These are phyloP conservation scores for Pithys albifrons DNA, from an alignment of 2,113 vertebrate genomes.

Conservation along the genomic window DNA sequence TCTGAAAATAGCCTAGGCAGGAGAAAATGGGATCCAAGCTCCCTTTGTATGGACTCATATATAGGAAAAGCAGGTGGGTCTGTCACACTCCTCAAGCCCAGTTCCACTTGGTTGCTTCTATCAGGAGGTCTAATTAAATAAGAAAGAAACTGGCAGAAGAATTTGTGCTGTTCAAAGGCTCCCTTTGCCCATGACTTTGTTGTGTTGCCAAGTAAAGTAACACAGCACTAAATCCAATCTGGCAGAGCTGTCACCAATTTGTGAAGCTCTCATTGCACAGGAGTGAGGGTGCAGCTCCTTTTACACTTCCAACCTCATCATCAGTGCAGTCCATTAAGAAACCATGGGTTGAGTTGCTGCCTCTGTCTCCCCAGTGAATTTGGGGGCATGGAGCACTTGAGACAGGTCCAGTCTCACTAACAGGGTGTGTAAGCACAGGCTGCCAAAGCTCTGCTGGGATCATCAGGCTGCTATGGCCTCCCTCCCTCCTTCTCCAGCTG, in stretches of 20 bases:
- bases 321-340: neutral
- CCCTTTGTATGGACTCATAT: neutral
- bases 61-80: neutral
- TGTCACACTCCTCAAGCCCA: neutral
- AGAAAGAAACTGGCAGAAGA: neutral
- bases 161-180: neutral
- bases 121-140: neutral
- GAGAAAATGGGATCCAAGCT: neutral
- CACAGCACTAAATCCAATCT: slow-evolving; percentile 8
- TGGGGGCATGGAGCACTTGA: neutral
- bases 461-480: neutral
- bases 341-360: neutral
- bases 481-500: neutral
- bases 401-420: neutral
- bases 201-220: neutral
- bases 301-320: neutral
- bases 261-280: neutral
- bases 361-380: neutral
- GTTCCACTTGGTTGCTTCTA: neutral
- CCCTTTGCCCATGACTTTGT: neutral
- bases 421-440: neutral
- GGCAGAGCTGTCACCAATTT: neutral
- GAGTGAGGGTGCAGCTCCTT: neutral
- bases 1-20: neutral
- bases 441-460: neutral